These are phyloP conservation scores for Sepioteuthis lessoniana DNA, from an alignment of 2,888 invertebrate genomes.

Conservation along the genomic window DNA sequence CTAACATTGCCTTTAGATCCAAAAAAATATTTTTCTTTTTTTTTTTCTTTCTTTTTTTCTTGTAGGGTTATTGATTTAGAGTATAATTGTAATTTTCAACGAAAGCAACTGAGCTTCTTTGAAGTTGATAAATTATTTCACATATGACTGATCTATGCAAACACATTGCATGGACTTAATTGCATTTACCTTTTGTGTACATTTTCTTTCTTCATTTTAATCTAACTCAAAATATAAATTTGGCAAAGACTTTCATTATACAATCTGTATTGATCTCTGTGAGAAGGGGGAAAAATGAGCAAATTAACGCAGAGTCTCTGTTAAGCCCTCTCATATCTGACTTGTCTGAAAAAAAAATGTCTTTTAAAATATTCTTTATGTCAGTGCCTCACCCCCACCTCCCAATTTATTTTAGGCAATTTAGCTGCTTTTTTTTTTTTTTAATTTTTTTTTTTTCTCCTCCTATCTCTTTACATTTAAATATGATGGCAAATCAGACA, in stretches of 20 bases:
- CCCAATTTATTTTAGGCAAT: no score
- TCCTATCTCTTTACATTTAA: no score
- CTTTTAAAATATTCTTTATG: no score
- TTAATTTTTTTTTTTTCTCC: no score
- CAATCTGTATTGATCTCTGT: not conserved
- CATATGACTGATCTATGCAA: not conserved
- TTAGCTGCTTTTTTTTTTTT: no score
- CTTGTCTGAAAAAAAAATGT: no score
- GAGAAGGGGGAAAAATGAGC: not conserved
- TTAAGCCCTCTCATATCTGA: not conserved
- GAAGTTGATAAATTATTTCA: not conserved
- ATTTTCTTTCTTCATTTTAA: not conserved
- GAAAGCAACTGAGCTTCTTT: not conserved
- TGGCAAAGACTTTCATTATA: not conserved
- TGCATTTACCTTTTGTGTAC: constrained; percentile 12
- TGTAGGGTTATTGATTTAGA: not conserved
- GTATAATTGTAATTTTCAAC: constrained; percentile 3
- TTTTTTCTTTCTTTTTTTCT: not conserved
- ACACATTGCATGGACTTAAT: constrained; percentile 18
- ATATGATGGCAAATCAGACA: no score
- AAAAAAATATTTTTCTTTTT: not conserved
- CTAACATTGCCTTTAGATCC: not conserved
- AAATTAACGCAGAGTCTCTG: not conserved
- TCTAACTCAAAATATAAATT: constrained; percentile 7
- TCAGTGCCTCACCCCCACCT: no score